Base-by-base conservation (phyloP, 2,113 vertebrate species). In the Lycaon pictus region DNA sequence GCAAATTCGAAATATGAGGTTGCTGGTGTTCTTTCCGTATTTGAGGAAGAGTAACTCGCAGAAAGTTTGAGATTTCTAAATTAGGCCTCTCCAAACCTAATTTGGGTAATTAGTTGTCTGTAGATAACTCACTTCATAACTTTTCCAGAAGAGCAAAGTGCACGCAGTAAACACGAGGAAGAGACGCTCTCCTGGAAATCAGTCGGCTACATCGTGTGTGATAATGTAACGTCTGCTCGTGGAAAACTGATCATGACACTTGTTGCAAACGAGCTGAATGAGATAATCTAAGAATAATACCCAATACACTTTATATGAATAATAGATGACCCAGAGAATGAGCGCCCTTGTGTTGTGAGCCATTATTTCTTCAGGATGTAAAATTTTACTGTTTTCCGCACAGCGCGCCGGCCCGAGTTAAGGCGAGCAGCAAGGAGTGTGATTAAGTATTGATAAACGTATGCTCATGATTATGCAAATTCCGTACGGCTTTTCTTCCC, bases 401-500 rank as follows among this genome's bases (percentile, higher is more conserved):
- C 16, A 19, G 3, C 4, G 1, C 3, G 9, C 35, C 22, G 22
- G 25, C 62, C 48, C 5, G 43, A 23, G 74, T 48, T 80, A 29
- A 37, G 15, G 13, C 85, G 15, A n/a, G 32, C 48, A 2, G 76
- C 43, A 3, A 2, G 12, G 23, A 10, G 37, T 29, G 0, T 1
- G 48, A 82, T 51, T 10, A 76, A 88, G 22, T 16, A 37, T 25
- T 37, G 22, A 67, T 12, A 89, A 76, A 74, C 17, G 29, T 11
- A 19, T 0, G 25, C 10, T 9, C 1, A 1, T 7, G 1, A 32
- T 23, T 12, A 58, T 67, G 51, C 51, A 53, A 67, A 67, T 29
- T 15, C 11, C 15, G 0, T 11, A 0, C 4, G 10, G 12, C 23
- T 10, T 20, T 25, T 22, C n/a, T 3, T 58, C 2, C 0, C 9